These are phyloP conservation scores for Acromyrmex echinatior DNA, from an alignment of 1,140 invertebrate genomes.

Conservation along the genomic window DNA sequence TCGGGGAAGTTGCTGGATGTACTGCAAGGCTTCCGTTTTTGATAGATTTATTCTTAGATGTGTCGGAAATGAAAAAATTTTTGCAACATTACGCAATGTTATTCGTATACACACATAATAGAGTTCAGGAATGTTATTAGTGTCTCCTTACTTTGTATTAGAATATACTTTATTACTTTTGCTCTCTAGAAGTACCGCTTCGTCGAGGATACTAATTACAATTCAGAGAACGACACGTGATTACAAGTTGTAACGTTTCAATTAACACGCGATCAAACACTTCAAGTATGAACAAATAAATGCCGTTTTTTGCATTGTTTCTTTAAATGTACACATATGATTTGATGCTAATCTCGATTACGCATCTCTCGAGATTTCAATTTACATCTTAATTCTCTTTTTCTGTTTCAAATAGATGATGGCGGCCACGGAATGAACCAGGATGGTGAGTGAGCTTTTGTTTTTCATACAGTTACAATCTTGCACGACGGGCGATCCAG, in stretches of 20 bases:
- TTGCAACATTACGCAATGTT: background rate
- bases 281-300: background rate
- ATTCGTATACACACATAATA: background rate
- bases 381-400: conserved; percentile 61
- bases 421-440: conserved; percentile 85
- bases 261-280: conserved; percentile 14
- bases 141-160: background rate
- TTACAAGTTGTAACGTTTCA: conserved; percentile 38
- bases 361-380: conserved; percentile 20
- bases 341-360: background rate
- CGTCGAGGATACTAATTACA: conserved; percentile 3
- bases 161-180: conserved; percentile 13
- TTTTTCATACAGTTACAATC: background rate
- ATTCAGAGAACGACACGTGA: conserved; percentile 5
- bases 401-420: conserved; percentile 81
- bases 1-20: background rate
- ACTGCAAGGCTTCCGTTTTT: background rate
- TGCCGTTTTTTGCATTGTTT: background rate
- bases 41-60: conserved; percentile 4
- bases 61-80: conserved; percentile 5
- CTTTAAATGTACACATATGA: background rate
- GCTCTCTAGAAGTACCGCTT: conserved; percentile 11
- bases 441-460: conserved; percentile 82
- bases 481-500: background rate
- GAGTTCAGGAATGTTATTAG: background rate